These are phyloP conservation scores for Pogonocherus hispidulus DNA, from an alignment of 2,888 invertebrate genomes.

Conservation along the genomic window DNA sequence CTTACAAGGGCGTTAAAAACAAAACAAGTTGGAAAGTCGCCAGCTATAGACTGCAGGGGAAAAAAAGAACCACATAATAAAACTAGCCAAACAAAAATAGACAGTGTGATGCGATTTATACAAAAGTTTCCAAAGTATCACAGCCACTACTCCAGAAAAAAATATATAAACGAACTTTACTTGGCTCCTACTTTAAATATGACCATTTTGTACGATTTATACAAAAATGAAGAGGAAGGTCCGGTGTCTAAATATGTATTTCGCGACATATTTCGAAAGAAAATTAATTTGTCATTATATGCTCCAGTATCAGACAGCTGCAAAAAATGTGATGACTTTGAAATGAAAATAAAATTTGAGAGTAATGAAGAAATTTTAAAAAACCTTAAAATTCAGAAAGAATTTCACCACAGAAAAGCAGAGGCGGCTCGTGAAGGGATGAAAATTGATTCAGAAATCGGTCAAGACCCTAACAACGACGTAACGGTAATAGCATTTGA, in stretches of 20 bases:
- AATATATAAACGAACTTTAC: neutral
- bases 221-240: constrained; percentile 6
- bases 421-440: neutral
- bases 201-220: neutral
- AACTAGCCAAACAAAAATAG: constrained; percentile 16
- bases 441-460: neutral
- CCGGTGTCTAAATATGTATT: constrained; percentile 27
- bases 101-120: constrained; percentile 13
- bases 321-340: constrained; percentile 32
- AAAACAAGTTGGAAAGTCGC: constrained; percentile 1
- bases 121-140: constrained; percentile 11
- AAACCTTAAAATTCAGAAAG: neutral
- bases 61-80: constrained; percentile 10
- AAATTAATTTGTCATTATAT: constrained; percentile 37
- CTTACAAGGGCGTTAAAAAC: neutral
- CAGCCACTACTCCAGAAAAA: constrained; percentile 11
- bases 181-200: constrained; percentile 1
- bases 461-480: neutral
- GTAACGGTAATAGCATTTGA: constrained; percentile 40
- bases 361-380: neutral
- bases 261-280: constrained; percentile 30
- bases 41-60: neutral
- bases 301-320: constrained; percentile 34
- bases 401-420: constrained; percentile 2
- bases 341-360: neutral